These are phyloP conservation scores for Acanthornis magna DNA, from an alignment of 2,797 vertebrate species.

Conservation along the genomic window DNA sequence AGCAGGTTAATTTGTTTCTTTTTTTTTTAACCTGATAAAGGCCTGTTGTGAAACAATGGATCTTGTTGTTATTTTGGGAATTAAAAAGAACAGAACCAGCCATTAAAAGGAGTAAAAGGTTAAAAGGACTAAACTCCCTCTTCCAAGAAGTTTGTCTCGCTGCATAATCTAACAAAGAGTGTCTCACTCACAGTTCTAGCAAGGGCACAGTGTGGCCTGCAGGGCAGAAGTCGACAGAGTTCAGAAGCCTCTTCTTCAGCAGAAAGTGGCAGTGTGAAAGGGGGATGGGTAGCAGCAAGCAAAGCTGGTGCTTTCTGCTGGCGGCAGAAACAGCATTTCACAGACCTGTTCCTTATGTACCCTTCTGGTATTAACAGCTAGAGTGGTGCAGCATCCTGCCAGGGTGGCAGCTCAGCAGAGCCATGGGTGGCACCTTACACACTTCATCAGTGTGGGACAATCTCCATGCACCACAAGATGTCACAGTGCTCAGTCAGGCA, in stretches of 20 bases:
- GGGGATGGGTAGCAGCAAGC: neutral
- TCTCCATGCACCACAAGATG: neutral
- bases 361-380: neutral
- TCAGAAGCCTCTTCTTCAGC: neutral
- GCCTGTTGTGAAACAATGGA: neutral
- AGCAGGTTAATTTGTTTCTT: slow-evolving; percentile 17
- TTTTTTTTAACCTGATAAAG: neutral
- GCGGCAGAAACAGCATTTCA: neutral
- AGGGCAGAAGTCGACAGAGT: neutral
- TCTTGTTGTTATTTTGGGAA: neutral
- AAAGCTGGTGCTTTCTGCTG: neutral
- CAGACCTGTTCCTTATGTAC: neutral
- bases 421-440: neutral
- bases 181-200: neutral
- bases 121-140: neutral
- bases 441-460: neutral
- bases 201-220: neutral
- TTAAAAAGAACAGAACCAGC: neutral
- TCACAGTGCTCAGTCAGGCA: neutral
- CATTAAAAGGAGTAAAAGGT: neutral
- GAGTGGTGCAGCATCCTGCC: neutral
- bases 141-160: neutral
- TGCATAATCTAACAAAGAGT: neutral
- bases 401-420: neutral
- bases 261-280: neutral